These are phyloP conservation scores for Sebastes paucispinis DNA, from an alignment of 2,797 vertebrate genomes.

Conservation along the genomic window DNA sequence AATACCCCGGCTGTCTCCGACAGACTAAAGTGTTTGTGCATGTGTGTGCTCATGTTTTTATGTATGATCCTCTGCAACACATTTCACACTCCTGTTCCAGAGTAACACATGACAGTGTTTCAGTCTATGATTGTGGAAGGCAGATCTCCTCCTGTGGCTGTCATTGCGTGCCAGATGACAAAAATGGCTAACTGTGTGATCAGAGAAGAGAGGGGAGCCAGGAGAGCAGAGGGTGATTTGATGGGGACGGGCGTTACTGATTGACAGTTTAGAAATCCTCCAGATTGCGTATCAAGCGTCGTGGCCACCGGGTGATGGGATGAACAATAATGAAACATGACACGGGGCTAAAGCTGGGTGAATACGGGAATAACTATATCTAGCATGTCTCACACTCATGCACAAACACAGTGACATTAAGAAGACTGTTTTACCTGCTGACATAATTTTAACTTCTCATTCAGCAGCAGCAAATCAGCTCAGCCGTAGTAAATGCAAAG, in stretches of 20 bases:
- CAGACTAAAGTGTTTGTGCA: neutral
- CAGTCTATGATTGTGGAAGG: slow-evolving; percentile 17
- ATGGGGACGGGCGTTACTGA: slow-evolving; percentile 43
- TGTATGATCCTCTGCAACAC: slow-evolving; percentile 14
- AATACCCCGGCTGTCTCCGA: slow-evolving; percentile 5
- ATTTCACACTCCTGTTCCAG: slow-evolving; percentile 31
- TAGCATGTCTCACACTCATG: neutral
- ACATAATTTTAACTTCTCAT: slow-evolving; percentile 21
- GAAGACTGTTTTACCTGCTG: slow-evolving; percentile 19
- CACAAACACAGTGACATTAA: slow-evolving; percentile 16
- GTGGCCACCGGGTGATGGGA: slow-evolving; percentile 27
- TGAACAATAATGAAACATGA: slow-evolving; percentile 52
- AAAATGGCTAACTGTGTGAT: slow-evolving; percentile 36
- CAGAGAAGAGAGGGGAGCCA: slow-evolving; percentile 24
- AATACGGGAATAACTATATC: neutral
- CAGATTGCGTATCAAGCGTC: slow-evolving; percentile 40
- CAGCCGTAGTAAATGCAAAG: slow-evolving; percentile 49
- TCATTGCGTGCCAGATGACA: slow-evolving; percentile 41
- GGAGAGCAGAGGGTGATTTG: slow-evolving; percentile 46
- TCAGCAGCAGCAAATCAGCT: slow-evolving; percentile 32
- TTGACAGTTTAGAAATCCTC: slow-evolving; percentile 55
- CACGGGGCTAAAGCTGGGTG: slow-evolving; percentile 15
- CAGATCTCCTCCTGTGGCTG: slow-evolving; percentile 36
- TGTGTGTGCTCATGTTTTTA: slow-evolving; percentile 8
- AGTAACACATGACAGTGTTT: slow-evolving; percentile 7